Percentiles rank a stretch among this genome's conserved stretches.
These are phyloP conservation scores for Heliconius erato DNA, from an alignment of 2,888 invertebrate genomes.

Conservation along the genomic window DNA sequence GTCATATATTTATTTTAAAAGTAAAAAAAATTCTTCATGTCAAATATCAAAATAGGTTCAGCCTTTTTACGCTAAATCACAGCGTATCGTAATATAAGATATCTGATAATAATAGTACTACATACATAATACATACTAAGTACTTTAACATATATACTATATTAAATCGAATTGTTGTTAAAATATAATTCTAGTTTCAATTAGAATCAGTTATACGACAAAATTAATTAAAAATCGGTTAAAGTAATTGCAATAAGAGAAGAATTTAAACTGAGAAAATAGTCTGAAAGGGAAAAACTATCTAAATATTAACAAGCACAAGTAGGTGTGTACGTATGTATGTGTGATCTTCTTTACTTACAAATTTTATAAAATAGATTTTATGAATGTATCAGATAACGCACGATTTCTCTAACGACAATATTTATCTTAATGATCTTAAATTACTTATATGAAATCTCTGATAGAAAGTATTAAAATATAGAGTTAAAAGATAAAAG, in stretches of 20 bases:
- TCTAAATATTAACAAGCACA: neutral
- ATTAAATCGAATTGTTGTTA: neutral
- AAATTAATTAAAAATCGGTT: no score
- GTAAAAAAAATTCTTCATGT: no score
- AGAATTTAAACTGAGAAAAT: neutral
- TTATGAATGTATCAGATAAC: neutral
- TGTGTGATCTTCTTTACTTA: neutral
- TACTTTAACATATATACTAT: neutral
- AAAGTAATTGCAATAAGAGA: no score
- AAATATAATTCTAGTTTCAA: neutral
- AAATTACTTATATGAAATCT: neutral
- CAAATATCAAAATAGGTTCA: no score
- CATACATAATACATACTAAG: no score
- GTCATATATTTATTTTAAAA: no score
- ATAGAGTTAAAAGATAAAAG: neutral
- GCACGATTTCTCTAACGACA: conserved; percentile 9
- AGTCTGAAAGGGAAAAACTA: neutral
- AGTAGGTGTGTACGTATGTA: neutral
- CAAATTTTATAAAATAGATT: neutral
- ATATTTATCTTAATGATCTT: neutral
- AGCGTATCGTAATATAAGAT: no score
- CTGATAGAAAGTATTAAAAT: neutral
- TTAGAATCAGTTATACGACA: neutral
- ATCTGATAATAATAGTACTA: no score
- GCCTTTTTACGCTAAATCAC: no score